Base-by-base conservation (phyloP, 2,113 vertebrate genomes). In the Tympanuchus pallidicinctus region DNA sequence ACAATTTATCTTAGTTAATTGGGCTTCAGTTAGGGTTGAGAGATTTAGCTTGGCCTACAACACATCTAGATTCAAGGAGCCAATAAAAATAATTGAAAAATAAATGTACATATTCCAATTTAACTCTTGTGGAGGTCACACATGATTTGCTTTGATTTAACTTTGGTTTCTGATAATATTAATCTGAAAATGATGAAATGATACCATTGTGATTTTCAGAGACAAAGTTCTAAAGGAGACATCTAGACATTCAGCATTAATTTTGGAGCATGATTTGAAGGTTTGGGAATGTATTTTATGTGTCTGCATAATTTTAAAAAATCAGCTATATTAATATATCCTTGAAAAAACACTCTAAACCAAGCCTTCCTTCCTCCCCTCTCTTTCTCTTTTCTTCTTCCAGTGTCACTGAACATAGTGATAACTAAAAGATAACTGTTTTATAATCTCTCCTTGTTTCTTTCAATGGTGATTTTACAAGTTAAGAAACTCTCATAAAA, bases 1-100 rank as follows among this genome's bases (percentile, higher is more conserved):
- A 94, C 94, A 96, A 82, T 92, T 95, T 91, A 74, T 93, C 81
- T 82, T 89, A 67, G 71, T 84, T 96, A 96, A 96, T 93, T 96
- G 50, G 86, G 64, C 92, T 96, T 94, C 75, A 74, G 91, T 94
- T 94, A 79, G 52, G 92, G 92, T 85, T 94, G 94, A 95, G 75
- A 20, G 60, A 92, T 94, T 95, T 61, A 89, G 38, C 64, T 89
- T 96, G 92, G 81, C 92, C 84, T 90, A 36, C 3, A 0, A 28
- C 71, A 60, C 54, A 87, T 87, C 14, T 82, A 47, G 50, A 89
- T 73, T 18, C 92, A 59, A 94, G 32, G 0, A 87, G 4, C 11
- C 64, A 88, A 86, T 10, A 73, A 88, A 87, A 75, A 71, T 54
- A 0, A 70, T 47, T 92, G 57, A 60, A 60, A 89, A 89, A 92